Evolutionary conservation across 1,140 invertebrate species (phyloP).

Genomic region (Orchesella cincta): DNA sequence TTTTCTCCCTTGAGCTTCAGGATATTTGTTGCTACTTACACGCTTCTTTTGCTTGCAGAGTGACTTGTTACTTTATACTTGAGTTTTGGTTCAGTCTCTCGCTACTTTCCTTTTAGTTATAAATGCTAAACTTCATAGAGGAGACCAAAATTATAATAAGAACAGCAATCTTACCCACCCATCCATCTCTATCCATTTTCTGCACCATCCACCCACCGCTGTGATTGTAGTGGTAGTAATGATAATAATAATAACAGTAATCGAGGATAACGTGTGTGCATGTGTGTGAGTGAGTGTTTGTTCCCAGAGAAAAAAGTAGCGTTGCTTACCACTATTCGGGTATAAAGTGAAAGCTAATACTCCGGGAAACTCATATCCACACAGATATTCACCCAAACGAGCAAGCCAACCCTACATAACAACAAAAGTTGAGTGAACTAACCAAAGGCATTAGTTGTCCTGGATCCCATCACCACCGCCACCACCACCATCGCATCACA

Average conservation of each 20-base stretch:
- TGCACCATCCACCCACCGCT: constrained; percentile 9
- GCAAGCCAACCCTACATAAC: background rate
- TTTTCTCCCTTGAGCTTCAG: background rate
- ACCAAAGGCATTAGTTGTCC: background rate
- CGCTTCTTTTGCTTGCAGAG: background rate
- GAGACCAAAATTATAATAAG: background rate
- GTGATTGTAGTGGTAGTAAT: constrained; percentile 9
- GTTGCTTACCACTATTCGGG: too few species aligned
- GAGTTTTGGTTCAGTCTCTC: background rate
- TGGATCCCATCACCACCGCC: constrained; percentile 18
- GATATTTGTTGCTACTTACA: background rate
- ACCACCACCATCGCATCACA: background rate
- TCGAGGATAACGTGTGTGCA: constrained; percentile 25
- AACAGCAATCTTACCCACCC: background rate
- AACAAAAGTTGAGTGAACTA: background rate
- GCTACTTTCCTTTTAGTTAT: background rate
- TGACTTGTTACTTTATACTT: background rate
- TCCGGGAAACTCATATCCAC: background rate
- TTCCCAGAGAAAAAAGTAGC: constrained; percentile 14
- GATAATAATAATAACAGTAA: constrained; percentile 27
- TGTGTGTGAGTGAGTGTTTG: constrained; percentile 10
- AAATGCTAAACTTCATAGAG: background rate
- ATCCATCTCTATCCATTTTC: constrained; percentile 24
- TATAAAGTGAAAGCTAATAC: constrained; percentile 20
- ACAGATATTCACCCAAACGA: background rate